Evolutionary conservation across 2,113 vertebrate species (phyloP).

Genomic region (Castor canadensis): DNA sequence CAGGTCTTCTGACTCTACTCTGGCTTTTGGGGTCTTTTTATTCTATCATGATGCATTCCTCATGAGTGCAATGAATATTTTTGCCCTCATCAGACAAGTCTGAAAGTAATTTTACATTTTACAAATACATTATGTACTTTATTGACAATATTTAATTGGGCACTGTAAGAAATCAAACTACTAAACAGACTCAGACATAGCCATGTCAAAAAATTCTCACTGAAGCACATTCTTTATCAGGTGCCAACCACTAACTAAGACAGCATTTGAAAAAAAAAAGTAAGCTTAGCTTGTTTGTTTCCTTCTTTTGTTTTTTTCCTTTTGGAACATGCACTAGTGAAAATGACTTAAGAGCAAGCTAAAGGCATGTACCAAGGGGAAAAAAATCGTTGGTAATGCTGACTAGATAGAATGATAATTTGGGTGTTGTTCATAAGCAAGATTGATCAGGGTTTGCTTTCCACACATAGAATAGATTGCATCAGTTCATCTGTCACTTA

Average conservation of each 20-base stretch:
- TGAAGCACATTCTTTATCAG: not conserved
- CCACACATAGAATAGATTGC: not conserved
- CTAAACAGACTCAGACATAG: not conserved
- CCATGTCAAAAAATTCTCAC: not conserved
- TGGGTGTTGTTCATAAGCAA: not conserved
- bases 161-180: not conserved
- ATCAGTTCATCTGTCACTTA: not conserved
- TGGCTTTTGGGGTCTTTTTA: not conserved
- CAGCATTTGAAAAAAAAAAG: not conserved
- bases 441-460: not conserved
- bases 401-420: not conserved
- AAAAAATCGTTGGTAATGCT: not conserved
- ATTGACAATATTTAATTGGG: not conserved
- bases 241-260: conserved; percentile 17
- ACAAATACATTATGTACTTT: not conserved
- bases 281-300: too few relatives aligned
- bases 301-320: not conserved
- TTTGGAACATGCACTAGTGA: not conserved
- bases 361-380: not conserved
- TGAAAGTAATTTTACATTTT: not conserved
- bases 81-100: not conserved
- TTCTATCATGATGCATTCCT: not conserved
- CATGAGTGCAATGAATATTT: not conserved
- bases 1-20: not conserved
- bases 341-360: conserved; percentile 13